phyloP scores from a whole-genome alignment of 2,888 invertebrate species.

The Acronicta leporina region DNA sequence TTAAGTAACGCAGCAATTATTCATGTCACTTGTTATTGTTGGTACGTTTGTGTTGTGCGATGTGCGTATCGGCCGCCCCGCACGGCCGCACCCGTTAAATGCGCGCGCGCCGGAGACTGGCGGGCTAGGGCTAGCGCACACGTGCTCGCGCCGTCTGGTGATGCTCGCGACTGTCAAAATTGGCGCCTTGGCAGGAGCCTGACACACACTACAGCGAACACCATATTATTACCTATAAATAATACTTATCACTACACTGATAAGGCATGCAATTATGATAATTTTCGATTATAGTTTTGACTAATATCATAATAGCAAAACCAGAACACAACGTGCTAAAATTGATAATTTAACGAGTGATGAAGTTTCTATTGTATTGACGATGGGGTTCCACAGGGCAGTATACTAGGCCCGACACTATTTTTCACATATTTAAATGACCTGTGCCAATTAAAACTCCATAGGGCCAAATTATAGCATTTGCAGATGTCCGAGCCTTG shows the following conservation, averaged over 20 bases:
- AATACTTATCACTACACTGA: slow-evolving; percentile 1
- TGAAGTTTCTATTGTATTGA: too few species aligned
- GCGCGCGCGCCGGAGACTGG: slow-evolving; percentile 6
- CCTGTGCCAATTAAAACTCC: too few species aligned
- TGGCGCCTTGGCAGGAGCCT: slow-evolving; percentile 58
- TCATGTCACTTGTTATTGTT: slow-evolving; percentile 49
- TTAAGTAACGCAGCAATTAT: slow-evolving; percentile 57
- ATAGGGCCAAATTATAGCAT: too few species aligned
- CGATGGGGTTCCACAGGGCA: too few species aligned
- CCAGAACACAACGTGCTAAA: too few species aligned
- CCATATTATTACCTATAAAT: slow-evolving; percentile 23
- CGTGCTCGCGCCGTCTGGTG: slow-evolving; percentile 59
- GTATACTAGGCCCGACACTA: too few species aligned
- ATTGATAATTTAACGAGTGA: too few species aligned
- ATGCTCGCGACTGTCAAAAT: slow-evolving; percentile 69
- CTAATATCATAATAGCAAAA: too few species aligned
- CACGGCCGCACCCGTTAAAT: background rate
- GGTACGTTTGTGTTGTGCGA: background rate
- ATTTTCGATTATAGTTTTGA: background rate
- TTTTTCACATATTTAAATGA: too few species aligned
- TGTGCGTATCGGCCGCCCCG: slow-evolving; percentile 1
- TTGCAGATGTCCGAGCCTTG: too few species aligned
- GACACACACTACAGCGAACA: background rate
- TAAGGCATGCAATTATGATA: slow-evolving; percentile 5
- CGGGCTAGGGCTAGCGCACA: slow-evolving; percentile 15